Evolutionary conservation across 1,140 invertebrate genomes (phyloP), one percentile per base, ranked within the genome.

Genomic region (Euura saliciscinereae): DNA sequence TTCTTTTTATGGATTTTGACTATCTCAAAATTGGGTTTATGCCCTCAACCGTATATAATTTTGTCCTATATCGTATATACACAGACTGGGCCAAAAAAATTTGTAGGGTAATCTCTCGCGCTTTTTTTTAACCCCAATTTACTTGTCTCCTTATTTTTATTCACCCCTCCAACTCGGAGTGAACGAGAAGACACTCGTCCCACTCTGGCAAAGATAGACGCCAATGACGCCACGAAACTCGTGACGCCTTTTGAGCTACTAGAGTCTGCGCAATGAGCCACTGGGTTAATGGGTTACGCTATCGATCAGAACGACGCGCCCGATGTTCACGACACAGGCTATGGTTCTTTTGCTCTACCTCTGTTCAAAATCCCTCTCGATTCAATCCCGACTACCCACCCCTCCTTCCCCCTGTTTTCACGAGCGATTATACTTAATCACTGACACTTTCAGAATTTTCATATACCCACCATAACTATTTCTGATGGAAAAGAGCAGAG

Each of bases 401-500:
- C 46, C 46, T n/a, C 28, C 28, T 28, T 28, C 28, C 28, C 28
- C 28, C 28, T 28, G 28, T 1, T 28, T 28, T 28, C 28, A 28
- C 1, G 28, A 28, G 28, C 1, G 28, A 28, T 28, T 28, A n/a
- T 2, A 51, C 46, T 51, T n/a, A 51, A 51, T 51, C 46, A 51
- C 46, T 51, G 46, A 51, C 46, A 51, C 46, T 51, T 51, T 51
- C 46, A 51, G 46, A 51, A 51, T 51, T 51, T 51, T n/a, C 46
- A 51, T 51, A 51, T n/a, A n/a, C 2, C n/a, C 46, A 28, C 28
- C 28, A 28, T 28, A 28, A 28, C 28, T 28, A 28, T 1, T 28
- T 1, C 28, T 28, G 28, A 1, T 28, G 28, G 1, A 28, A 28
- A 28, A 1, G 28, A 28, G 28, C 1, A 1, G 28, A 28, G 28